Percentiles rank a stretch among this genome's conserved stretches.
phyloP scores from a whole-genome alignment of 92 coral and sea anemone genomes.

The Zoanthus sociatus region DNA sequence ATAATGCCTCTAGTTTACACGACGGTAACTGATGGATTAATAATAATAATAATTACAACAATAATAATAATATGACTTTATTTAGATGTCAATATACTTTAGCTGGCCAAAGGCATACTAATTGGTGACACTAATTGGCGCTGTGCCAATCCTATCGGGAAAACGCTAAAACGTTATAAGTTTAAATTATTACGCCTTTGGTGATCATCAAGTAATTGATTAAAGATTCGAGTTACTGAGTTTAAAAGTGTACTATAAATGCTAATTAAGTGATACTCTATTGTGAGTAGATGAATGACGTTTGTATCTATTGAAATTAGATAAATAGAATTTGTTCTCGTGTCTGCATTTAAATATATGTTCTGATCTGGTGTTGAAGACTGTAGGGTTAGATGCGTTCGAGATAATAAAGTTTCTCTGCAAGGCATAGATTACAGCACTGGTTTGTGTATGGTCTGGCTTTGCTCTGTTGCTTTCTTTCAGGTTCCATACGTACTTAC shows the following conservation, averaged over 20 bases:
- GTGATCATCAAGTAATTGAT: background rate
- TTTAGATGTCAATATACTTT: too few species aligned
- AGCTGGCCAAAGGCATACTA: too few species aligned
- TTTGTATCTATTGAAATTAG: constrained; percentile 1
- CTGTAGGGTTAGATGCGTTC: background rate
- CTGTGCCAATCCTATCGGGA: too few species aligned
- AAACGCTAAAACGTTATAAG: background rate
- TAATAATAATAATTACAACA: too few species aligned
- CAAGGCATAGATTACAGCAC: too few species aligned
- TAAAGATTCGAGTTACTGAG: background rate
- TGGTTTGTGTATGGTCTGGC: background rate
- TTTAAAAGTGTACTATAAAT: background rate
- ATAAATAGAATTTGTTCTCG: background rate
- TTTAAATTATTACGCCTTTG: background rate
- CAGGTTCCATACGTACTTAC: too few species aligned
- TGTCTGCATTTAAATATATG: background rate
- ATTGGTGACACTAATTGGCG: too few species aligned
- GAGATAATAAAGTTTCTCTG: background rate
- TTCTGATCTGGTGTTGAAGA: too few species aligned
- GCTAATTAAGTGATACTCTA: constrained; percentile 5
- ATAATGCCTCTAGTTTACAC: too few species aligned
- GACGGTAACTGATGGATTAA: too few species aligned
- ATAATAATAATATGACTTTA: too few species aligned
- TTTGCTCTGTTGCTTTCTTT: background rate
- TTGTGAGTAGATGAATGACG: background rate